These are phyloP conservation scores for Paragorgia papillata DNA, from an alignment of 92 coral and sea anemone species.

Conservation along the genomic window DNA sequence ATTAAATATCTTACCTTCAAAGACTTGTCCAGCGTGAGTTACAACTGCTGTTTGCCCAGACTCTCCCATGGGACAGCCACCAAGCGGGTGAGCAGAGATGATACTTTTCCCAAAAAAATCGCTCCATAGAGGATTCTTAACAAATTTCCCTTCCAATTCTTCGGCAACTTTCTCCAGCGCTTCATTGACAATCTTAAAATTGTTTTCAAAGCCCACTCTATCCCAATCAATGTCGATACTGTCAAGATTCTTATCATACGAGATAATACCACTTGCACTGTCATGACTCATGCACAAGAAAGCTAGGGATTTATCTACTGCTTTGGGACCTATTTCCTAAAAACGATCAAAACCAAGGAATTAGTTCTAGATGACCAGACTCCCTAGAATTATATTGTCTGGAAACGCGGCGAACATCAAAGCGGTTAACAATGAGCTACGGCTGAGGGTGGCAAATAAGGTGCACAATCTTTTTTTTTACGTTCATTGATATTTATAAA, in stretches of 20 bases:
- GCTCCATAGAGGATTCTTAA: slow-evolving; percentile 56
- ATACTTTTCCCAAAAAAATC: slow-evolving; percentile 25
- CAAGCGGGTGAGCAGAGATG: slow-evolving; percentile 52
- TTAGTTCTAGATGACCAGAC: no score
- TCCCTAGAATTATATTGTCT: no score
- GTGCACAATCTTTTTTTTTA: no score
- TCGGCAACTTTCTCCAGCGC: slow-evolving; percentile 15
- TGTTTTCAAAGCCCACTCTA: slow-evolving; percentile 42
- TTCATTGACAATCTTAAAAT: slow-evolving; percentile 42
- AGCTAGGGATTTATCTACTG: slow-evolving; percentile 39
- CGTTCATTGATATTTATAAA: no score
- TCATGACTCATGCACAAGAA: slow-evolving; percentile 64
- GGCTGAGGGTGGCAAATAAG: no score
- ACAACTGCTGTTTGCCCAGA: slow-evolving; percentile 53
- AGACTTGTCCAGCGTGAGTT: slow-evolving; percentile 67
- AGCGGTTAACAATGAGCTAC: no score
- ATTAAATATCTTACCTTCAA: slow-evolving; percentile 64
- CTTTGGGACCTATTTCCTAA: slow-evolving; percentile 33
- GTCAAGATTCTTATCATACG: slow-evolving; percentile 16
- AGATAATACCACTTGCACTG: slow-evolving; percentile 42
- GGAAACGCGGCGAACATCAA: no score
- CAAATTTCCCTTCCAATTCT: slow-evolving; percentile 53
- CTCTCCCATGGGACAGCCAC: slow-evolving; percentile 66
- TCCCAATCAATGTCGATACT: slow-evolving; percentile 50
- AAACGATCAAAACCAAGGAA: background rate